phyloP scores from a whole-genome alignment of 35 echinoderm and acorn worm species.

The Stichopus chloronotus region DNA sequence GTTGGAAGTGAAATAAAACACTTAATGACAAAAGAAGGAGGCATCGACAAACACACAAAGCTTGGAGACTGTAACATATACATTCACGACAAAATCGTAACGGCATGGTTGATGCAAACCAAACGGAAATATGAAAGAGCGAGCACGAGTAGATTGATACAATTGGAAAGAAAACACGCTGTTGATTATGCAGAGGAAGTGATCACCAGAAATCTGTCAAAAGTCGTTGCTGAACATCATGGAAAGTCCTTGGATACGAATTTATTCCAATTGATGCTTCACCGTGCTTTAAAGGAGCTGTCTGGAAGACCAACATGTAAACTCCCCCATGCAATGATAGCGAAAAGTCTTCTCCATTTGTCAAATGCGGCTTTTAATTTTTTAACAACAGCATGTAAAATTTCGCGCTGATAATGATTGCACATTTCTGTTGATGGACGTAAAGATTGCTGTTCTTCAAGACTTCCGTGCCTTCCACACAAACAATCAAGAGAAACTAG shows the following conservation, averaged over 20 bases:
- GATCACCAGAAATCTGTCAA: background rate
- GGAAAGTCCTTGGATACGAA: slow-evolving; percentile 14
- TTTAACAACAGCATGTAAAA: background rate
- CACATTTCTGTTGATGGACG: background rate
- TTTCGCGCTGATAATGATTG: background rate
- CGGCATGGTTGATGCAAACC: slow-evolving; percentile 23
- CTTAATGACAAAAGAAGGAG: slow-evolving; percentile 15
- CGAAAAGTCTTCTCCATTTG: slow-evolving; percentile 26
- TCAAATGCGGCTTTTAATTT: background rate
- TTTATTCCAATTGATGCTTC: slow-evolving; percentile 27
- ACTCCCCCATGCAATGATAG: background rate
- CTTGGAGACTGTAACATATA: background rate
- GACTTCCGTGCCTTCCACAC: background rate
- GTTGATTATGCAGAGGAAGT: background rate
- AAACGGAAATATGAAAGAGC: background rate
- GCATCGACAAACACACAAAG: slow-evolving; percentile 20
- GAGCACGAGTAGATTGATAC: background rate
- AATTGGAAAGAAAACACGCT: background rate
- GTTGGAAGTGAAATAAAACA: slow-evolving; percentile 31
- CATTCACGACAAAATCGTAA: slow-evolving; percentile 30
- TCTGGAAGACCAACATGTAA: background rate
- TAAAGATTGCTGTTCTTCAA: background rate
- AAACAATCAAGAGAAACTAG: background rate
- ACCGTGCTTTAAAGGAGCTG: background rate
- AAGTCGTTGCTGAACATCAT: background rate